phyloP scores from a whole-genome alignment of 1,140 invertebrate genomes.

The Patella vulgata region DNA sequence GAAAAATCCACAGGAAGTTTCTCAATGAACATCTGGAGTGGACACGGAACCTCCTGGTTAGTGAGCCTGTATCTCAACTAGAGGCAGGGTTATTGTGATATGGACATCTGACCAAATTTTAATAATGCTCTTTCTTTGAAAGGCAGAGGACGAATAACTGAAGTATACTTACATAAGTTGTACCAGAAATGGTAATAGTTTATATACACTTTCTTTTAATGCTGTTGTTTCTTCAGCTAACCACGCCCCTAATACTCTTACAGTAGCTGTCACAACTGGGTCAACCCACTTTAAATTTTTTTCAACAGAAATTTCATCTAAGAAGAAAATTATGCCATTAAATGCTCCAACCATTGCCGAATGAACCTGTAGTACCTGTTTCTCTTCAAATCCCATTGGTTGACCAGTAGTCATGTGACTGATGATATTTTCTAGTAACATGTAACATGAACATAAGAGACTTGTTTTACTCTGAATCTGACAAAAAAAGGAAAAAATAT shows the following conservation, averaged over 20 bases:
- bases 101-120: too few species aligned
- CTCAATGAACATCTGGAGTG: too few species aligned
- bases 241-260: constrained; percentile 87
- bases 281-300: neutral
- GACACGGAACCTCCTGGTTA: too few species aligned
- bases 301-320: constrained; percentile 55
- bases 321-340: constrained; percentile 79
- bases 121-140: too few species aligned
- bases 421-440: constrained; percentile 83
- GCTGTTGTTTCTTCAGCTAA: constrained; percentile 90
- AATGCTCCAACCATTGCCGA: constrained; percentile 90
- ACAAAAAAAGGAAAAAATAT: too few species aligned
- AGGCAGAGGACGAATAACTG: too few species aligned
- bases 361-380: constrained; percentile 89
- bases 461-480: constrained; percentile 71
- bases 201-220: constrained; percentile 83
- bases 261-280: constrained; percentile 78
- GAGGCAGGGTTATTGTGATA: too few species aligned
- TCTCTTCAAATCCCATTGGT: constrained; percentile 84
- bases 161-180: constrained; percentile 65
- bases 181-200: constrained; percentile 66
- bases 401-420: constrained; percentile 81
- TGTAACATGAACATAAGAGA: constrained; percentile 84
- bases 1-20: too few species aligned
- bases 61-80: too few species aligned